Evolutionary conservation across 2,888 invertebrate genomes (phyloP), one percentile per base, ranked within the genome.

Genomic region (Allygus modestus): DNA sequence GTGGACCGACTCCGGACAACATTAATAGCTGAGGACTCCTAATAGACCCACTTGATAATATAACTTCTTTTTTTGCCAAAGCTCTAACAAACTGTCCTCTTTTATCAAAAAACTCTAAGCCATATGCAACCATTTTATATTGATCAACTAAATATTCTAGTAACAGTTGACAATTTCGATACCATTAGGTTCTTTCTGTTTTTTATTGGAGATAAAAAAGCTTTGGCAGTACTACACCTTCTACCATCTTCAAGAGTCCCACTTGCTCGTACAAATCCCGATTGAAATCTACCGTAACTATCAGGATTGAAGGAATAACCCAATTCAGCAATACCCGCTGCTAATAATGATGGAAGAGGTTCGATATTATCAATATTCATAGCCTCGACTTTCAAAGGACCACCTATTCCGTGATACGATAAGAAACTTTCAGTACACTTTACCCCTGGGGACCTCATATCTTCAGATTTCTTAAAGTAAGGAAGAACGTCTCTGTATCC

Each of bases 1-100:
- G 91, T 0, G 94, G 94, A 1, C 94, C 94, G 12, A 95, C 90
- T 0, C 96, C 96, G 0, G 95, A 95, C 20, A 96, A 89, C 96
- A 97, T 95, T 7, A 97, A 92, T 9, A 97, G 89, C 89, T 97
- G 97, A 0, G 97, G 96, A 0, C 95, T 94, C 87, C 95, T 96
- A 84, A 97, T 94, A 0, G 96, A 93, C 0, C 97, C 97, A 0
- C 94, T 96, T 15, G 95, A 94, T 0, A 96, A 86, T 83, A 97
- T 94, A 0, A 97, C 93, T 90, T 95, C 95, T 87, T 92, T 93
- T 61, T 92, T 91, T 0, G 94, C 95, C 84, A 88, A 88, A 0
- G 93, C 93, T 58, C 7, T 41, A 17, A n/a, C 28, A 20, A 58
- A 15, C 0, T 69, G 1, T 12, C 65, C 46, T 17, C 17, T 33